These are phyloP conservation scores for Leptogaster cylindrica DNA, from an alignment of 2,888 invertebrate species.

Conservation along the genomic window DNA sequence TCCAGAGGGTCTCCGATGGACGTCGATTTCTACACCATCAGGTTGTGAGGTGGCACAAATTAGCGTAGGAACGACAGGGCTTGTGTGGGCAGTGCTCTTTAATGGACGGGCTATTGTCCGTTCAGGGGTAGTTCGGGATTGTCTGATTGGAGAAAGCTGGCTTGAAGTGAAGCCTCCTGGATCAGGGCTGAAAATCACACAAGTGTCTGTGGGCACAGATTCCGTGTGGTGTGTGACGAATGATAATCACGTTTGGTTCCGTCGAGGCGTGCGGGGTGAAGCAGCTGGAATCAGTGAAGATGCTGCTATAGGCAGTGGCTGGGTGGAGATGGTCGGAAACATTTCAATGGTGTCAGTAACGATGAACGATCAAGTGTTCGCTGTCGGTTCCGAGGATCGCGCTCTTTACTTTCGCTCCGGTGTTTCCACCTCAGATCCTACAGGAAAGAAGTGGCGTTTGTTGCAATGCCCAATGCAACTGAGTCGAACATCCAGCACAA, in stretches of 20 bases:
- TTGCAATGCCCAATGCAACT: conserved; percentile 82
- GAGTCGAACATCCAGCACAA: conserved; percentile 81
- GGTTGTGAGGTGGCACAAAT: conserved; percentile 85
- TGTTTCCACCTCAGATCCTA: conserved; percentile 75
- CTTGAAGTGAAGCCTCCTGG: conserved; percentile 79
- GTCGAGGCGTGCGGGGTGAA: conserved; percentile 75
- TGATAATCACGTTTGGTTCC: conserved; percentile 86
- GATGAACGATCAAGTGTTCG: conserved; percentile 88
- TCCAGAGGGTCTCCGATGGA: conserved; percentile 90
- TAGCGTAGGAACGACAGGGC: conserved; percentile 82
- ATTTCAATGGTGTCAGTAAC: conserved; percentile 85
- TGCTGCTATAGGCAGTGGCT: conserved; percentile 79
- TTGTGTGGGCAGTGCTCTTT: conserved; percentile 87
- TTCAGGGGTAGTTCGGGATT: conserved; percentile 80
- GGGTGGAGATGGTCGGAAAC: conserved; percentile 89
- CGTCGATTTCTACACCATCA: conserved; percentile 74
- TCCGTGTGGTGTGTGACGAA: conserved; percentile 79
- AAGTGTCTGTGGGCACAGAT: conserved; percentile 82
- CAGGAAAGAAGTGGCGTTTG: conserved; percentile 86
- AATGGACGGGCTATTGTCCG: conserved; percentile 84
- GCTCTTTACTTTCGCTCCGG: conserved; percentile 81
- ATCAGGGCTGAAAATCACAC: conserved; percentile 72
- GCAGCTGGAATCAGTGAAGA: conserved; percentile 75
- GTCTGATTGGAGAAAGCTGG: conserved; percentile 72
- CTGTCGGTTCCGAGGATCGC: conserved; percentile 82